Conservation (phyloP, 2,113 vertebrate species). For the Dermatemys mawii region DNA sequence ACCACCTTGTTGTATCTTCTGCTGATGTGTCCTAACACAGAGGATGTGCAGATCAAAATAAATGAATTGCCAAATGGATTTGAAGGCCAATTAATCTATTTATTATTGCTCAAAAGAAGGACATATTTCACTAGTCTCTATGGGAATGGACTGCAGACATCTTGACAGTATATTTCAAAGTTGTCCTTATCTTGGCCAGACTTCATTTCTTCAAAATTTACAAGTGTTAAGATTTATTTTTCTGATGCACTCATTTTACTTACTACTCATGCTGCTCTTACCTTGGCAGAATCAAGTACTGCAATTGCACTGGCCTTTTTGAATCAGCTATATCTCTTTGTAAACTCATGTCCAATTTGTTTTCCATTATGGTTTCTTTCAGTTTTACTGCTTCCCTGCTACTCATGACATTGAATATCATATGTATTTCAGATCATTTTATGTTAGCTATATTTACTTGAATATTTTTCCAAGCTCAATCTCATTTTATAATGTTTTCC, state of each 20-base stretch:
- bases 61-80: neutral
- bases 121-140: neutral
- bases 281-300: neutral
- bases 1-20: neutral
- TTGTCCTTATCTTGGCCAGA: neutral
- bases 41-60: neutral
- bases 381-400: rapidly evolving
- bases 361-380: neutral
- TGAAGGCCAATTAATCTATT: rapidly evolving
- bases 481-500: neutral
- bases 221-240: neutral
- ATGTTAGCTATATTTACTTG: neutral
- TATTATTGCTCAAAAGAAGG: neutral
- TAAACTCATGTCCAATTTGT: neutral
- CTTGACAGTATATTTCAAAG: neutral
- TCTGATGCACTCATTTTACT: neutral
- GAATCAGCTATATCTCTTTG: neutral
- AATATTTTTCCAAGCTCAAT: neutral
- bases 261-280: neutral
- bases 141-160: neutral
- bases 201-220: neutral
- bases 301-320: neutral
- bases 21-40: neutral
- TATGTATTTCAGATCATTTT: neutral
- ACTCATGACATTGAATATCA: neutral